Percentiles rank a stretch among this genome's conserved stretches.
Conservation (phyloP, 2,888 invertebrate genomes). For the Heliconius ismenius region DNA sequence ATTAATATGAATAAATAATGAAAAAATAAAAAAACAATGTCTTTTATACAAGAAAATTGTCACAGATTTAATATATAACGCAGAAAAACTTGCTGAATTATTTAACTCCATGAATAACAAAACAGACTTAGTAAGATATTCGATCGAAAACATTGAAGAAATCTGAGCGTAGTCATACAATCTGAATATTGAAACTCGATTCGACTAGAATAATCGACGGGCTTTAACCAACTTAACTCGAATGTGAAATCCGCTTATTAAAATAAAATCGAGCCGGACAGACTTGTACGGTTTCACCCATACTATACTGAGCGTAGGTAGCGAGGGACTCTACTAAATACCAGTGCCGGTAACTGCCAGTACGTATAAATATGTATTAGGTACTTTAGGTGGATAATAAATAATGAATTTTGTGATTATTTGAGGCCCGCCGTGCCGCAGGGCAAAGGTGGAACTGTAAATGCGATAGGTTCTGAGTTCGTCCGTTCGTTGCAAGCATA, state of each 20-base stretch:
- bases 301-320: constrained; percentile 56
- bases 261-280: constrained; percentile 59
- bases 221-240: constrained; percentile 43
- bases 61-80: background rate
- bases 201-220: constrained; percentile 57
- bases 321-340: constrained; percentile 22
- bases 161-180: constrained; percentile 64
- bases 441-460: too few species aligned
- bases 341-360: background rate
- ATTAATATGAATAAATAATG: background rate
- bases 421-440: too few species aligned
- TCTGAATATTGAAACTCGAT: constrained; percentile 71
- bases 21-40: background rate
- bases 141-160: constrained; percentile 50
- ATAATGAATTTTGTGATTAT: background rate
- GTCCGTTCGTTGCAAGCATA: too few species aligned
- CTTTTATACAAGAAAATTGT: background rate
- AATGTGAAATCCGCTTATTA: constrained; percentile 69
- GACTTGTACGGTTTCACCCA: constrained; percentile 60
- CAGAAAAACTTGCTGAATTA: constrained; percentile 28
- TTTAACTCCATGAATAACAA: constrained; percentile 35
- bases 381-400: background rate
- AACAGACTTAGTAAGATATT: constrained; percentile 36
- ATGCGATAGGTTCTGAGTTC: too few species aligned
- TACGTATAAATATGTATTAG: background rate